Base-by-base conservation (phyloP, 1,140 invertebrate species). In the Cydia fagiglandana region DNA sequence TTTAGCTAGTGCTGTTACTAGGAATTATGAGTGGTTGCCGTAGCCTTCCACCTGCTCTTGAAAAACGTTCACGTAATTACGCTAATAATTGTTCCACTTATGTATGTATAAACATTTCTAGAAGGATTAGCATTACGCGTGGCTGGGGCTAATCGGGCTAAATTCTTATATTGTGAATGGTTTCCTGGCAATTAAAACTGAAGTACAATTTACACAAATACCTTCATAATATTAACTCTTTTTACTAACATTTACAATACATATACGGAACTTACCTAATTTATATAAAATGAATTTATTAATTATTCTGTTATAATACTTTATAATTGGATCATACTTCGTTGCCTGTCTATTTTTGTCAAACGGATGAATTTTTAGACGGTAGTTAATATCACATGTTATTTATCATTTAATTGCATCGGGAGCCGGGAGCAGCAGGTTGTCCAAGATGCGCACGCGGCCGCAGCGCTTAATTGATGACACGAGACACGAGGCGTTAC, bases 1-100 rank as follows among this genome's bases (percentile, higher is more conserved):
- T 86, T 86, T 86, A 89, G 88, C 88, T 83, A 86, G 85, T 88
- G 86, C 87, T 87, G 89, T 91, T 91, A 89, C 87, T 85, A 87
- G 85, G 86, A 90, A 92, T 92, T 92, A 91, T 90, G 88, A 91
- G 85, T 84, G 76, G 83, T 83, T 83, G 85, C 83, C 83, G 83
- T 80, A 45, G 78, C 83, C 87, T 86, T 90, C 86, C 90, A 92
- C 90, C 90, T 92, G 90, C 90, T 84, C 75, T 84, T 84, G 75
- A 79, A 87, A 89, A 90, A 88, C 86, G 89, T 91, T 87, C 84
- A 83, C 74, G 83, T 88, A 89, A 89, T 89, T 88, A 87, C 87
- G 80, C 81, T 90, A 90, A 91, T 92, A 91, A 90, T 92, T 90
- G 84, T 88, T 87, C 78, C 30, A 76, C 79, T 64, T 64, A 77